Percentiles rank a stretch among this genome's conserved stretches.
These are phyloP conservation scores for Clunio marinus DNA, from an alignment of 2,888 invertebrate species.

Conservation along the genomic window DNA sequence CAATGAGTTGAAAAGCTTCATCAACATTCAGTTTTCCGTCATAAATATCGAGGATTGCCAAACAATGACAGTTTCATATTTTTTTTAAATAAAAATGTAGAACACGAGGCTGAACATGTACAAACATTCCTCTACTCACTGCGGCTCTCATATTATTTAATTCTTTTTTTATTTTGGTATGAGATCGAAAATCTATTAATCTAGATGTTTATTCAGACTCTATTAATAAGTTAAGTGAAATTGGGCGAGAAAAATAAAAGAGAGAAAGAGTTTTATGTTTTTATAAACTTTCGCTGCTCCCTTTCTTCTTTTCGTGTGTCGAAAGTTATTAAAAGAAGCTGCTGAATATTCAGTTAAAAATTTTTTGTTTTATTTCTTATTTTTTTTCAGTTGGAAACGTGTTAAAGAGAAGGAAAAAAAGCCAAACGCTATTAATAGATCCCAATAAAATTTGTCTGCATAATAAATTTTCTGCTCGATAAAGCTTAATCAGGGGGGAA, in stretches of 20 bases:
- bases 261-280: background rate
- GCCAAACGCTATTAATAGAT: background rate
- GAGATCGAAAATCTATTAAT: too few species aligned
- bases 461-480: constrained; percentile 19
- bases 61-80: too few species aligned
- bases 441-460: background rate
- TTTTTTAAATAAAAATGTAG: too few species aligned
- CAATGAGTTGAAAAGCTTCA: too few species aligned
- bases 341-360: background rate
- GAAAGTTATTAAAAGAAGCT: constrained; percentile 11
- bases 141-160: too few species aligned
- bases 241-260: background rate
- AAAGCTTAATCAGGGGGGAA: too few species aligned
- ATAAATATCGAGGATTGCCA: too few species aligned
- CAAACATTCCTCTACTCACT: too few species aligned
- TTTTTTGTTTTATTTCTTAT: background rate
- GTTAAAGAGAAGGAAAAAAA: background rate
- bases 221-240: constrained; percentile 15
- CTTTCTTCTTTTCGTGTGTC: background rate
- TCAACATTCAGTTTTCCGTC: too few species aligned
- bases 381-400: background rate
- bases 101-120: too few species aligned
- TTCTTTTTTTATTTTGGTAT: too few species aligned
- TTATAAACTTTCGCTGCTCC: background rate
- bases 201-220: constrained; percentile 17